Base-by-base conservation (phyloP, 1,140 invertebrate species). In the Drosophila melanica region DNA sequence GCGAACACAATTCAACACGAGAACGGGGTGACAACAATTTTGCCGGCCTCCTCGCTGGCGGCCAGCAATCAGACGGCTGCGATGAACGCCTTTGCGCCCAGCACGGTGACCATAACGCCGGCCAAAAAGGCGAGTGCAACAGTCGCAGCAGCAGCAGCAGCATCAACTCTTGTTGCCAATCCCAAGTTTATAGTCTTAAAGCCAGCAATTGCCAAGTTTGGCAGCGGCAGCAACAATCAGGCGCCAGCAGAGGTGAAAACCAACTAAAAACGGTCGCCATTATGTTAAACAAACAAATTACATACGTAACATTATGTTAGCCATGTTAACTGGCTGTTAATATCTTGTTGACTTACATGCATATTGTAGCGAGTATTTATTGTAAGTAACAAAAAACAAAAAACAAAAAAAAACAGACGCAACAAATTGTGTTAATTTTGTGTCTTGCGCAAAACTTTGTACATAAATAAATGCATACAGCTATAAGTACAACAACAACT, bases 101-200 rank as follows among this genome's bases (percentile, higher is more conserved):
- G 86, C 47, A 91, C 86, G 18, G 90, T 91, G 48, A 91, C 90
- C 55, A 91, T 91, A 75, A 91, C 90, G 39, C 90, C 90, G 30
- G 77, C 77, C 35, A 84, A 87, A 35, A 85, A 86, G 37, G 42
- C 79, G 8, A 41, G 16, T 79, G 33, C 55, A 54, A 12, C 4
- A 1, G 27, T 6, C 6, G 6, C 27, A 27, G 5, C 5, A 51
- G 3, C 80, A 41, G 27, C 42, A 3, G 14, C 39, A 76, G 47
- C 59, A 41, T 16, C 6, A 44, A 3, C 80, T 39, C 10, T 57
- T 23, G 48, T 45, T n/a, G 44, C 65, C 20, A 81, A 74, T 81
- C 74, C 79, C 42, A 81, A 87, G 47, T 79, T 87, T 44, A 89
- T 87, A 58, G n/a, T 89, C 23, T 51, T 87, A n/a, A 87, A 87